A percentile compares a stretch with the other conserved stretches of the same genome.
These are phyloP conservation scores for Danio kyathit DNA, from an alignment of 2,797 vertebrate species.

Conservation along the genomic window DNA sequence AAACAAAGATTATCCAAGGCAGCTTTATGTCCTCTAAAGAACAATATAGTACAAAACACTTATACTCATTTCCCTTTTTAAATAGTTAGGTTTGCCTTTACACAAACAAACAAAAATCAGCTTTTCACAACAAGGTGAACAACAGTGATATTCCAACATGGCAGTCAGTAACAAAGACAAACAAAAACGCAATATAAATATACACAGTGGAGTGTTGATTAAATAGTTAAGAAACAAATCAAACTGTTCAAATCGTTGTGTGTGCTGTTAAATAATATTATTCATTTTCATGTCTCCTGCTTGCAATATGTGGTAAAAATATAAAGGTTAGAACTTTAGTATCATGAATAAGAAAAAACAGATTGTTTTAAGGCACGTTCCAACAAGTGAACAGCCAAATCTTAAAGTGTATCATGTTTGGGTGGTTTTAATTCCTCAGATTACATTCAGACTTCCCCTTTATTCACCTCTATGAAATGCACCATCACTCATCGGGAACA, in stretches of 20 bases:
- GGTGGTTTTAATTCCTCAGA: constrained; percentile 5
- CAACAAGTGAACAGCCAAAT: constrained; percentile 21
- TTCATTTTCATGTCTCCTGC: constrained; percentile 16
- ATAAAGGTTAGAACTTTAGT: background rate
- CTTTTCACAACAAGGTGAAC: constrained; percentile 47
- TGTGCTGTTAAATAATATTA: constrained; percentile 26
- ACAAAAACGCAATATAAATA: constrained; percentile 54
- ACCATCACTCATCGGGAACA: constrained; percentile 28
- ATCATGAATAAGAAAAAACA: constrained; percentile 22
- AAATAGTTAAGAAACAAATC: constrained; percentile 12
- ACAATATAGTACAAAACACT: constrained; percentile 57
- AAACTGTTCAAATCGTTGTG: constrained; percentile 7
- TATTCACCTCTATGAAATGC: background rate
- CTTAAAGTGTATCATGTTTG: background rate
- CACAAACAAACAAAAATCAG: constrained; percentile 40
- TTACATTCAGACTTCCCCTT: background rate
- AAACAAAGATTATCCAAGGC: constrained; percentile 65
- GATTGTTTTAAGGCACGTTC: constrained; percentile 16
- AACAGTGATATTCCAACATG: constrained; percentile 70
- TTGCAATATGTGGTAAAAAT: background rate
- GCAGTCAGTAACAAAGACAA: constrained; percentile 64
- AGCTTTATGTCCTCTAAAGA: constrained; percentile 55
- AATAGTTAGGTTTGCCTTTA: constrained; percentile 55
- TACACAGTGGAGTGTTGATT: constrained; percentile 41
- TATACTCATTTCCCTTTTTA: constrained; percentile 57